Evolutionary conservation across 2,113 vertebrate species (phyloP).

Genomic region (Phalacrocorax aristotelis): DNA sequence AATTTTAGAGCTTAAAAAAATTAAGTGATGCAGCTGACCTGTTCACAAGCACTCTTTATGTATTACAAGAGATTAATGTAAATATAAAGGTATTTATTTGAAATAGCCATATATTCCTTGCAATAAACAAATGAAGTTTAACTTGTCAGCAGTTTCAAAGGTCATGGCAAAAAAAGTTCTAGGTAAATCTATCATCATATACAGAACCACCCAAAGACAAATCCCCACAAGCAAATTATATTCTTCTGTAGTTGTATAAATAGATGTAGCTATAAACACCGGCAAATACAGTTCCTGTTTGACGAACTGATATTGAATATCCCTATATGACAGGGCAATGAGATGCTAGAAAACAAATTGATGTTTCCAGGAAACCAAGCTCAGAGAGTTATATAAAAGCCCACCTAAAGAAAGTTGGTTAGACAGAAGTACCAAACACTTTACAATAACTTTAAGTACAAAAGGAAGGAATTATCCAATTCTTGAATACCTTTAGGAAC

Average conservation of each 20-base stretch:
- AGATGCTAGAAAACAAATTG: not conserved
- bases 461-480: not conserved
- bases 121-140: conserved; percentile 32
- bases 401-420: not conserved
- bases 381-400: not conserved
- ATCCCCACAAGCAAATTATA: conserved; percentile 48
- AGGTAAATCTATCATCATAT: conserved; percentile 69
- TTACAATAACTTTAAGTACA: not conserved
- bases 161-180: conserved; percentile 65
- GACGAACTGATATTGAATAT: not conserved
- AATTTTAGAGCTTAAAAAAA: not conserved
- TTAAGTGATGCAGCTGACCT: not conserved
- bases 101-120: conserved; percentile 35
- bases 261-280: conserved; percentile 35
- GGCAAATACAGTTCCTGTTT: not conserved
- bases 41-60: not conserved
- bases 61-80: conserved; percentile 60
- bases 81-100: conserved; percentile 64
- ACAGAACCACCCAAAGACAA: conserved; percentile 66
- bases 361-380: not conserved
- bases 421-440: not conserved
- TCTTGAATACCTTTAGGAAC: not conserved
- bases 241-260: conserved; percentile 52
- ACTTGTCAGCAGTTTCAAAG: conserved; percentile 78
- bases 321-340: not conserved